phyloP scores from a whole-genome alignment of 2,888 invertebrate genomes.

The Eumacrocentrus americanus region DNA sequence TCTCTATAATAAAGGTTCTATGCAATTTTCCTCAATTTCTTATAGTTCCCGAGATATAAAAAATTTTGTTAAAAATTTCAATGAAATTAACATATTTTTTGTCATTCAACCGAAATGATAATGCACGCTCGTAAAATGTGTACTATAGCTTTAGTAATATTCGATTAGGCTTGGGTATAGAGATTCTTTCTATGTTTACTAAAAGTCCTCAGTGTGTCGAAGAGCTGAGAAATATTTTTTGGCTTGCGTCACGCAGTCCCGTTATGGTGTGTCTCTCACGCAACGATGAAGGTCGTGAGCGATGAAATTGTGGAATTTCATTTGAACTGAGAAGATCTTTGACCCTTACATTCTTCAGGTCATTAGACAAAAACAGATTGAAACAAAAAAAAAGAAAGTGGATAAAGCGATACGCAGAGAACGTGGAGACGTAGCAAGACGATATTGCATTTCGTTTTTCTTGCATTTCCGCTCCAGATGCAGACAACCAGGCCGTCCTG shows the following conservation, averaged over 20 bases:
- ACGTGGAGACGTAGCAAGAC: slow-evolving; percentile 16
- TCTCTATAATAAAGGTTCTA: no score
- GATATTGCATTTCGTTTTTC: slow-evolving; percentile 50
- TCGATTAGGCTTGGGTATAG: not conserved
- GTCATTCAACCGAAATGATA: not conserved
- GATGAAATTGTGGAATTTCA: slow-evolving; percentile 43
- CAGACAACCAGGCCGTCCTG: slow-evolving; percentile 52
- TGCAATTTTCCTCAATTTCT: no score
- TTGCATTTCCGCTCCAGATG: slow-evolving; percentile 58
- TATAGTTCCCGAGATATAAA: no score
- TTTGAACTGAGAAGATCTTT: slow-evolving; percentile 15
- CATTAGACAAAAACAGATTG: not conserved
- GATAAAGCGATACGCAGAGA: not conserved
- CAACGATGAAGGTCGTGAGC: slow-evolving; percentile 25
- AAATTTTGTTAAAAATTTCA: not conserved
- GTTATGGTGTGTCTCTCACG: slow-evolving; percentile 45
- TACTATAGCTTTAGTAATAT: not conserved
- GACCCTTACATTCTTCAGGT: not conserved
- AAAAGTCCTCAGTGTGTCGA: not conserved
- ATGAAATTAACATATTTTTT: not conserved
- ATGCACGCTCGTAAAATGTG: not conserved
- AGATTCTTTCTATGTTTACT: not conserved
- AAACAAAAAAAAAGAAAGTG: not conserved
- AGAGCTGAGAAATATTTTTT: slow-evolving; percentile 46
- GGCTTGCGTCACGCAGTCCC: slow-evolving; percentile 47